Evolutionary conservation across 2,113 vertebrate genomes (phyloP).

Genomic region (Rhinolophus sinicus): DNA sequence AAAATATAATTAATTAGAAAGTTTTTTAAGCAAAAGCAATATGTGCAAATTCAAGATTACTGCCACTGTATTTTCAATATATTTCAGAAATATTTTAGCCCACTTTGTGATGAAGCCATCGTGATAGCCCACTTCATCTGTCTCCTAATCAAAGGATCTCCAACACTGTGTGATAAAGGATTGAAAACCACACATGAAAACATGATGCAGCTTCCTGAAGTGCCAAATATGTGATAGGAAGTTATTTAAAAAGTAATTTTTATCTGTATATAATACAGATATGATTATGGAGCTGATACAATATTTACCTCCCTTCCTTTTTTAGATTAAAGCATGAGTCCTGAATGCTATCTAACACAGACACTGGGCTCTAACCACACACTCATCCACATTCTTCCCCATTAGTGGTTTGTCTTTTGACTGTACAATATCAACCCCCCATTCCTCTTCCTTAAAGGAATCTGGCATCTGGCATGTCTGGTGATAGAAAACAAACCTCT

Average conservation of each 20-base stretch:
- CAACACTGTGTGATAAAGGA: neutral
- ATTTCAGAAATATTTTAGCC: neutral
- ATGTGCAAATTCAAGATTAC: neutral
- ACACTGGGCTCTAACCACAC: neutral
- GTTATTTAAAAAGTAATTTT: neutral
- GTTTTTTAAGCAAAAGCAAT: neutral
- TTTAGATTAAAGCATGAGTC: neutral
- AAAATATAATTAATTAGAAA: neutral
- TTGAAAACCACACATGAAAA: neutral
- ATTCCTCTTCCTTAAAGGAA: neutral
- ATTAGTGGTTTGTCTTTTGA: neutral
- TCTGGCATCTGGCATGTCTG: neutral
- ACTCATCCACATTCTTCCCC: neutral
- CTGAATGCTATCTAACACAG: neutral
- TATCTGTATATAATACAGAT: neutral
- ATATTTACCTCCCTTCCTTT: neutral
- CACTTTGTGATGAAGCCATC: neutral
- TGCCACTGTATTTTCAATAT: neutral
- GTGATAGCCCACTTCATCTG: neutral
- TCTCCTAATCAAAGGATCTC: neutral
- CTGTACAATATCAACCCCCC: neutral
- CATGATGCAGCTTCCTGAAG: neutral
- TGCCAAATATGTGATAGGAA: neutral
- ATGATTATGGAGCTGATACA: neutral
- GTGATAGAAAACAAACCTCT: slow-evolving; percentile 28